These are phyloP conservation scores for Aricia agestis DNA, from an alignment of 1,140 invertebrate genomes.

Conservation along the genomic window DNA sequence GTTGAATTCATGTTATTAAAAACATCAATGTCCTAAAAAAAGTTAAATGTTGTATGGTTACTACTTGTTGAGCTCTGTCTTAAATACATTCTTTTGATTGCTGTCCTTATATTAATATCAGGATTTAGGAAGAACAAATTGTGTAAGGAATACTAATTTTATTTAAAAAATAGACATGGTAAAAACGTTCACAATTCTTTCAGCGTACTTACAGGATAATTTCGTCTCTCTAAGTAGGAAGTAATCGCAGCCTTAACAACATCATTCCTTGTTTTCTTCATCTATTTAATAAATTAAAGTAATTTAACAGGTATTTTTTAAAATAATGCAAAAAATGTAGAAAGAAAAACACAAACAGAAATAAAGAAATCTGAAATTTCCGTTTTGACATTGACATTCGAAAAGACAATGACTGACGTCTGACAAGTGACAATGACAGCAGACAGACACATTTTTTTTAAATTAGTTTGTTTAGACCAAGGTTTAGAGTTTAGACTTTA, in stretches of 20 bases:
- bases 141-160: no score
- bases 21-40: slow-evolving; percentile 65
- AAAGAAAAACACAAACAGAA: background rate
- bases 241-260: slow-evolving; percentile 71
- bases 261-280: slow-evolving; percentile 72
- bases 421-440: no score
- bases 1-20: slow-evolving; percentile 56
- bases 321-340: background rate
- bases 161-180: no score
- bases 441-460: no score
- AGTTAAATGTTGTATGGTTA: background rate
- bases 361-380: background rate
- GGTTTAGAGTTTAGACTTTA: no score
- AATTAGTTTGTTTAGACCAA: no score
- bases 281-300: slow-evolving; percentile 32
- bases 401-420: no score
- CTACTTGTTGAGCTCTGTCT: no score
- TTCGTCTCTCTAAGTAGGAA: slow-evolving; percentile 73
- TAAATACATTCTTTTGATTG: no score
- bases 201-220: slow-evolving; percentile 65
- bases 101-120: no score
- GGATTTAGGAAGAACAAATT: no score
- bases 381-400: background rate
- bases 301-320: background rate
- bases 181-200: no score